phyloP scores from a whole-genome alignment of 2,113 vertebrate species.

The Pluvialis apricaria region DNA sequence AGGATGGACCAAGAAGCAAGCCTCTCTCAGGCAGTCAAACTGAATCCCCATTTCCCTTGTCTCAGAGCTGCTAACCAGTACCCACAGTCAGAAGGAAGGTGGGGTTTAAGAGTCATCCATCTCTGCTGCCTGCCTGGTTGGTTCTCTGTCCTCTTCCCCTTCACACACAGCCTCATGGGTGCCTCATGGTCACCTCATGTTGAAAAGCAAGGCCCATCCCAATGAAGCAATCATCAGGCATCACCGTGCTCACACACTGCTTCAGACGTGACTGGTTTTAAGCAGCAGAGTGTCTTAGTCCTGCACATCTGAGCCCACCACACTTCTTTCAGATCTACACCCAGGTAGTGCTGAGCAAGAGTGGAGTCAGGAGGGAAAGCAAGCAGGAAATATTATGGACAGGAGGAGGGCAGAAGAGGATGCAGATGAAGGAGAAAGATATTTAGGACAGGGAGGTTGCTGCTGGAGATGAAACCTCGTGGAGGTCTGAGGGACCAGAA shows the following conservation, averaged over 20 bases:
- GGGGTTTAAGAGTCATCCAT: background rate
- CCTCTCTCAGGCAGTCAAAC: background rate
- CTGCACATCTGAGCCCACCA: background rate
- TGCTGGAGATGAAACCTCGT: background rate
- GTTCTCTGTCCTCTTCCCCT: background rate
- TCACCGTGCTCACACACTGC: background rate
- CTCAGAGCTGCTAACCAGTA: background rate
- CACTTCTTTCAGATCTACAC: background rate
- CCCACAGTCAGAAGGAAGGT: background rate
- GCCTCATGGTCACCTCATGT: background rate
- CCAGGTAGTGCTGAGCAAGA: background rate
- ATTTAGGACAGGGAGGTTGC: background rate
- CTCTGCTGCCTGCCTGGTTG: background rate
- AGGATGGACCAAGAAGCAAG: background rate
- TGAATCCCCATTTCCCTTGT: background rate
- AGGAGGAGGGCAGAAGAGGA: background rate
- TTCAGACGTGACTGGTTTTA: background rate
- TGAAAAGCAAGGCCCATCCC: background rate
- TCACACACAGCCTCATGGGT: background rate
- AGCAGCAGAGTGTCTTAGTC: background rate
- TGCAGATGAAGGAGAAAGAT: background rate
- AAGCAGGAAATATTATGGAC: background rate
- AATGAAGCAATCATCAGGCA: background rate
- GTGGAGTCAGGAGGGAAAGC: background rate
- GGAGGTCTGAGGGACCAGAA: background rate